A percentile compares a stretch with the other conserved stretches of the same genome.
Conservation (phyloP, 2,888 invertebrate genomes). For the Oscheius sp. region DNA sequence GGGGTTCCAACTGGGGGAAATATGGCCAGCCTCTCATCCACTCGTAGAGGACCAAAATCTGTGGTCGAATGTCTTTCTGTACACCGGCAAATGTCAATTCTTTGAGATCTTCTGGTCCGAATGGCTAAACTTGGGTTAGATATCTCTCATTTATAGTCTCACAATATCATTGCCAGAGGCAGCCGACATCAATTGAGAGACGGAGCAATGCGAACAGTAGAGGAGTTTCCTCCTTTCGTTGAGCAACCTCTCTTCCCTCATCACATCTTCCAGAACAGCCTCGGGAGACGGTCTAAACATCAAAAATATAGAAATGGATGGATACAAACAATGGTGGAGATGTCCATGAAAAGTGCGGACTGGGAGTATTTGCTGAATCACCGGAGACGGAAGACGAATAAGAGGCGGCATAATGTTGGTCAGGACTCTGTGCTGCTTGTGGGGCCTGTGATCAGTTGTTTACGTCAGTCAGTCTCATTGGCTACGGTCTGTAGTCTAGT, state of each 20-base stretch:
- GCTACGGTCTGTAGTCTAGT: no score
- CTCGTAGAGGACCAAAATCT: conserved; percentile 61
- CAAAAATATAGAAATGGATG: neutral
- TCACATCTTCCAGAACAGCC: conserved; percentile 47
- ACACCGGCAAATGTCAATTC: conserved; percentile 56
- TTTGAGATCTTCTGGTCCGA: conserved; percentile 47
- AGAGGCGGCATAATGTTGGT: conserved; percentile 45
- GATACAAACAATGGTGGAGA: neutral
- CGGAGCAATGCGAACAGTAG: conserved; percentile 46
- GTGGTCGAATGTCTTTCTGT: conserved; percentile 52
- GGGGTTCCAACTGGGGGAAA: conserved; percentile 46
- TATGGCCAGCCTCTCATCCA: conserved; percentile 60
- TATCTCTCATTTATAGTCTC: conserved; percentile 9
- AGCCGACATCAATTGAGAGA: conserved; percentile 46
- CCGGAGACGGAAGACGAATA: conserved; percentile 51
- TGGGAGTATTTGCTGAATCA: conserved; percentile 38
- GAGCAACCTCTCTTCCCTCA: conserved; percentile 50
- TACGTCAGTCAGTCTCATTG: neutral
- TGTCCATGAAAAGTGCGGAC: conserved; percentile 36
- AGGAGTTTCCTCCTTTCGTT: conserved; percentile 56
- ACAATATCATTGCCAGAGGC: conserved; percentile 56
- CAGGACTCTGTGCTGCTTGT: conserved; percentile 15
- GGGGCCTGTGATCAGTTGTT: neutral
- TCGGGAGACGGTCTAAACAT: conserved; percentile 36
- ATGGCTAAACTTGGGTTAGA: conserved; percentile 47